These are phyloP conservation scores for Drosophila emarginata DNA, from an alignment of 2,888 invertebrate genomes.

Conservation along the genomic window DNA sequence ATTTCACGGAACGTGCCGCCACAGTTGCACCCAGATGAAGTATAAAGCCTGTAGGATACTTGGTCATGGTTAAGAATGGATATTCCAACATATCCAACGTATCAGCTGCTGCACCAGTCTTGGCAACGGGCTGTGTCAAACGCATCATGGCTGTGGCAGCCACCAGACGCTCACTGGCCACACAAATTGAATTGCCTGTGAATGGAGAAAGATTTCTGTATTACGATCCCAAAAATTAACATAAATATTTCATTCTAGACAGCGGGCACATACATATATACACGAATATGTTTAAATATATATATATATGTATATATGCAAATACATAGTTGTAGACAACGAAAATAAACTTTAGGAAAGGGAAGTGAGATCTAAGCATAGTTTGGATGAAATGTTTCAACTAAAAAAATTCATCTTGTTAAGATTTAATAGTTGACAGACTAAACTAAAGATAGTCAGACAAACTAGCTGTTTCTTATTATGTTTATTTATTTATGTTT, in stretches of 20 bases:
- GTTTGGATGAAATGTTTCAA: not conserved
- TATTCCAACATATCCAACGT: slow-evolving; percentile 96
- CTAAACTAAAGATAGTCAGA: not conserved
- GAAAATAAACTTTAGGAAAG: slow-evolving; percentile 3
- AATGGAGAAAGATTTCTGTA: slow-evolving; percentile 40
- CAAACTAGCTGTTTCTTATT: not conserved
- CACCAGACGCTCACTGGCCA: slow-evolving; percentile 86
- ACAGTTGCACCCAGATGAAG: slow-evolving; percentile 94
- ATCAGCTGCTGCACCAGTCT: slow-evolving; percentile 87
- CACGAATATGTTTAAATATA: slow-evolving; percentile 25
- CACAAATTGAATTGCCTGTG: slow-evolving; percentile 89
- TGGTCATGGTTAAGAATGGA: slow-evolving; percentile 96
- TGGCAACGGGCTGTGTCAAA: slow-evolving; percentile 84
- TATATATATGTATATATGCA: slow-evolving; percentile 22
- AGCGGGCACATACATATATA: slow-evolving; percentile 16
- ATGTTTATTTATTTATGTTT: too few relatives aligned
- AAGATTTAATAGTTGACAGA: not conserved
- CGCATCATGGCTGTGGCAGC: slow-evolving; percentile 84
- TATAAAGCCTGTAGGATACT: slow-evolving; percentile 94
- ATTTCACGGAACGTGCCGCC: slow-evolving; percentile 91
- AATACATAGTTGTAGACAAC: not conserved
- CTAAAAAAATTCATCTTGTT: not conserved
- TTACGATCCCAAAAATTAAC: too few relatives aligned
- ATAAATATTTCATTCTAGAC: too few relatives aligned
- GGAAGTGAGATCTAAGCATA: not conserved